Conservation (phyloP, 2,113 vertebrate genomes). For the Ranitomeya imitator region DNA sequence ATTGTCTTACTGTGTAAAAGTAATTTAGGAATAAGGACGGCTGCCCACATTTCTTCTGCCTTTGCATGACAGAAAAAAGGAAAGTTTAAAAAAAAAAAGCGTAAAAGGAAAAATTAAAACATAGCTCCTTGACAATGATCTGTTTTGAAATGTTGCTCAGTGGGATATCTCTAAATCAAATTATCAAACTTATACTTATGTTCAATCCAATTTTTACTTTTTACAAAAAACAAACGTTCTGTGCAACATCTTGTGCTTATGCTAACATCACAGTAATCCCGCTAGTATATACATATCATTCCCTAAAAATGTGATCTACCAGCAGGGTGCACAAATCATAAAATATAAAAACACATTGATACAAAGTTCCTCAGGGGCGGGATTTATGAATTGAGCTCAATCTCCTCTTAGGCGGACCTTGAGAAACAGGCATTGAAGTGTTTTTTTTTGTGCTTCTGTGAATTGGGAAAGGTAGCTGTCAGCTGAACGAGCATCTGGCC, state of each 20-base stretch:
- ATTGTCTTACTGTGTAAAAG: neutral
- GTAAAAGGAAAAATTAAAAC: constrained; percentile 6
- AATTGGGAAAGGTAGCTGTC: no score
- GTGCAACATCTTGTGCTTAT: constrained; percentile 21
- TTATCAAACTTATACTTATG: neutral
- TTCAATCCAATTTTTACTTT: neutral
- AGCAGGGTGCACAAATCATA: neutral
- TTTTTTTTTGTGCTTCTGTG: no score
- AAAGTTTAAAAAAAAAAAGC: neutral
- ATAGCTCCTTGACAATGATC: neutral
- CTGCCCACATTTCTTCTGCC: neutral
- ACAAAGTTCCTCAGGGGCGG: no score
- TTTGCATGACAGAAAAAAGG: neutral
- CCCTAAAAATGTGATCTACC: neutral
- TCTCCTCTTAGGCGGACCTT: neutral
- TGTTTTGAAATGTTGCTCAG: neutral
- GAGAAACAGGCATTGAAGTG: neutral
- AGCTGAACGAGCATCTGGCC: no score
- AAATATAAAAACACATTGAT: neutral
- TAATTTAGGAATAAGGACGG: neutral
- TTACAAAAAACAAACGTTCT: neutral
- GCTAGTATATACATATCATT: neutral
- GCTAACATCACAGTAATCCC: constrained; percentile 14
- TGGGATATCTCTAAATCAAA: neutral
- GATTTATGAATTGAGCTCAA: no score